phyloP scores from a whole-genome alignment of 2,113 vertebrate species.

The Daubentonia madagascariensis region DNA sequence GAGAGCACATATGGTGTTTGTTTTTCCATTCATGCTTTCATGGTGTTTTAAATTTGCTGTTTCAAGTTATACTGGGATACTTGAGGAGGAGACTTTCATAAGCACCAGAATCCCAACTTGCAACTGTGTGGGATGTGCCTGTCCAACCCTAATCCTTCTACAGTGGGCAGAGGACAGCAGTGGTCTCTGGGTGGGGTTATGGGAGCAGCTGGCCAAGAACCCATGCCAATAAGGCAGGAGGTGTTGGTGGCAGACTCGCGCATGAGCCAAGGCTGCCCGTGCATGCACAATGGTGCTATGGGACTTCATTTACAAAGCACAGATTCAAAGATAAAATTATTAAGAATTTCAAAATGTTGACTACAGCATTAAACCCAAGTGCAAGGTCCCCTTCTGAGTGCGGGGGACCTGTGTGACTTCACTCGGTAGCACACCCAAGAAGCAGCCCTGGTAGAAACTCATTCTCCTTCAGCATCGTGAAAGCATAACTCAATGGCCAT shows the following conservation, averaged over 20 bases:
- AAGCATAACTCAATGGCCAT: not conserved
- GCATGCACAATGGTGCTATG: not conserved
- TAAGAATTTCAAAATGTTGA: not conserved
- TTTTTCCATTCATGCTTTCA: not conserved
- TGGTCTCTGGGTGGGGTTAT: not conserved
- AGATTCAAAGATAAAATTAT: not conserved
- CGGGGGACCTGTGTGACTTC: not conserved
- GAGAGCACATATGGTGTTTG: no score
- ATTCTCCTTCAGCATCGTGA: not conserved
- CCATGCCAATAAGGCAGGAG: not conserved
- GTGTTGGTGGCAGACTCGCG: not conserved
- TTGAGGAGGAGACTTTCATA: not conserved
- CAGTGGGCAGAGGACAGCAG: rapidly evolving
- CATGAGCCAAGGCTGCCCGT: not conserved
- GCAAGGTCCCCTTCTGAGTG: not conserved
- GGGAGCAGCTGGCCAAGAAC: not conserved
- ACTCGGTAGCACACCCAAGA: not conserved
- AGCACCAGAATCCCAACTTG: not conserved
- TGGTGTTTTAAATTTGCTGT: not conserved
- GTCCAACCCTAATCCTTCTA: not conserved
- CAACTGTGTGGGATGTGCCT: not conserved
- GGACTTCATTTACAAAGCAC: not conserved
- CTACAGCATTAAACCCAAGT: not conserved
- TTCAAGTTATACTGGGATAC: not conserved
- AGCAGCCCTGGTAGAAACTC: not conserved